A percentile compares a stretch with the other conserved stretches of the same genome.
These are phyloP conservation scores for Cetoscarus ocellatus DNA, from an alignment of 2,797 vertebrate species.

Conservation along the genomic window DNA sequence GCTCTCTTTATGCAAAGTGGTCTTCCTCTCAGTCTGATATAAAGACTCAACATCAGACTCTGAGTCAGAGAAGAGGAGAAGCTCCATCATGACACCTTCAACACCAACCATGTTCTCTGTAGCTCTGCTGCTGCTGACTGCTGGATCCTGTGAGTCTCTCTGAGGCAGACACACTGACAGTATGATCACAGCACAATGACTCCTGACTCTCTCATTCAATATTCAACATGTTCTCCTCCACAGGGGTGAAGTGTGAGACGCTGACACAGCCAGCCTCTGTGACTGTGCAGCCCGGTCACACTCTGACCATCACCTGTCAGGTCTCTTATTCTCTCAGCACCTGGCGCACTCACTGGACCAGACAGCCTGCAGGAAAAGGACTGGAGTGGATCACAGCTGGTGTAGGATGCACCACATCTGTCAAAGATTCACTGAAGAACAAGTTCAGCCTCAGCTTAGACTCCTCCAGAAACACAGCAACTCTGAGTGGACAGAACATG, in stretches of 20 bases:
- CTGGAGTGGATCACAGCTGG: no score
- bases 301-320: conserved; percentile 47
- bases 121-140: conserved; percentile 58
- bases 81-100: conserved; percentile 8
- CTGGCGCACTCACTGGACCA: no score
- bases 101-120: conserved; percentile 41
- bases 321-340: no score
- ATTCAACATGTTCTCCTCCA: conserved; percentile 17
- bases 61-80: background rate
- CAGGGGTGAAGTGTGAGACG: background rate
- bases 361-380: no score
- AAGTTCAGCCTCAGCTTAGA: background rate
- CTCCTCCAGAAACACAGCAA: no score
- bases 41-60: no score
- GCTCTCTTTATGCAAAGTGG: no score
- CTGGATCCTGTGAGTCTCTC: conserved; percentile 41
- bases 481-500: conserved; percentile 3
- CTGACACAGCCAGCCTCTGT: conserved; percentile 44
- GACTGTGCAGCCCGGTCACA: conserved; percentile 51
- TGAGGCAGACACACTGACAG: background rate
- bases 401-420: no score
- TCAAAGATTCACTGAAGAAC: background rate
- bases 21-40: no score
- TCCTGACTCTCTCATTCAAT: background rate
- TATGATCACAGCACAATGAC: background rate